Evolutionary conservation across 2,888 invertebrate genomes (phyloP).

Genomic region (Dione vanillae): DNA sequence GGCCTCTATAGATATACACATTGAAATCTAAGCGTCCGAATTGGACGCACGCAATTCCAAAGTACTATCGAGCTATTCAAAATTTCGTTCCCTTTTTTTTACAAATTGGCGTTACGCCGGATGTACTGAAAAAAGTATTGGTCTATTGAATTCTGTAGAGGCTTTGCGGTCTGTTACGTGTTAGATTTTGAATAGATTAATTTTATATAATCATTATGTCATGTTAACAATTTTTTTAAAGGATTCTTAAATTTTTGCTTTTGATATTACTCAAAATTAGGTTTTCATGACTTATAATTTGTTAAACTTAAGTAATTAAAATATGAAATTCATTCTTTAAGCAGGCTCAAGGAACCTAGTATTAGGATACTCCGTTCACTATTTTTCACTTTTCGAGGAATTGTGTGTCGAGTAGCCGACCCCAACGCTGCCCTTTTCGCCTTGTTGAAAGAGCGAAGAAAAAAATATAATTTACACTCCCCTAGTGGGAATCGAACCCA

Average conservation of each 20-base stretch:
- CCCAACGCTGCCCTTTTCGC: neutral
- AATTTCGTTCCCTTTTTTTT: constrained; percentile 56
- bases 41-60: constrained; percentile 27
- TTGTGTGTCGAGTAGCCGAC: neutral
- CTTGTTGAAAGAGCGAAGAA: neutral
- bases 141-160: constrained; percentile 64
- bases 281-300: no score
- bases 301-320: no score
- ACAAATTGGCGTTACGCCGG: constrained; percentile 61
- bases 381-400: no score
- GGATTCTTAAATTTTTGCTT: no score
- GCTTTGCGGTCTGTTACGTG: constrained; percentile 30
- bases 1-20: constrained; percentile 14
- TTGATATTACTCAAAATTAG: no score
- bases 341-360: no score
- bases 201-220: neutral
- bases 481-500: neutral
- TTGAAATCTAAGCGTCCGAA: constrained; percentile 36
- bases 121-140: constrained; percentile 56
- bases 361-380: neutral
- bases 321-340: no score
- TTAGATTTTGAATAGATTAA: constrained; percentile 7
- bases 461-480: neutral
- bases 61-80: constrained; percentile 51
- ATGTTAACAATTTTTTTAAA: no score